Conservation (phyloP, 2,888 invertebrate genomes). For the Pandemis cinnamomeana region DNA sequence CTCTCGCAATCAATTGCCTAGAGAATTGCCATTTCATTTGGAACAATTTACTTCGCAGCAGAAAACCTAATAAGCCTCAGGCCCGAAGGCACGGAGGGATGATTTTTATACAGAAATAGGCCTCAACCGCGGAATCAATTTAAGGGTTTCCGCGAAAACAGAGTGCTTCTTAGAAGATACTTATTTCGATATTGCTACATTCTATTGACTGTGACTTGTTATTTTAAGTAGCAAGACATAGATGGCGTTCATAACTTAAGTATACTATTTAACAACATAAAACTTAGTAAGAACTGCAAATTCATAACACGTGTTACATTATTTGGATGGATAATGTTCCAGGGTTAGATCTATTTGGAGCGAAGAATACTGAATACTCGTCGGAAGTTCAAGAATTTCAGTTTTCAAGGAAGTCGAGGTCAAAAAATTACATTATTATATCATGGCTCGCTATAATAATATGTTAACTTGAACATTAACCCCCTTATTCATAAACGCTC, state of each 20-base stretch:
- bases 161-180: not conserved
- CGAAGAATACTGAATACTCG: not conserved
- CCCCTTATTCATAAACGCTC: no score
- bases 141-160: not conserved
- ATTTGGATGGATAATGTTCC: not conserved
- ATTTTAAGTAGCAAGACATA: not conserved
- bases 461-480: not conserved
- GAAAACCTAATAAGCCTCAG: constrained; percentile 29
- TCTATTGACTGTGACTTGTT: not conserved
- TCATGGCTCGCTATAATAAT: not conserved
- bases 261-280: no score
- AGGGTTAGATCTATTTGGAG: not conserved
- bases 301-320: not conserved
- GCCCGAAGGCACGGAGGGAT: constrained; percentile 18
- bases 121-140: constrained; percentile 1
- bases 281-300: no score
- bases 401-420: not conserved
- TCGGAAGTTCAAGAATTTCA: not conserved
- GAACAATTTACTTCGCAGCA: constrained; percentile 37
- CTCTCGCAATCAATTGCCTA: constrained; percentile 16
- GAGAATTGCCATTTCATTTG: constrained; percentile 31
- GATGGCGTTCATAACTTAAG: not conserved
- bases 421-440: not conserved
- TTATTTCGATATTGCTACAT: not conserved
- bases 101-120: constrained; percentile 12